These are phyloP conservation scores for Porites rus DNA, from an alignment of 92 coral and sea anemone genomes.

Conservation along the genomic window DNA sequence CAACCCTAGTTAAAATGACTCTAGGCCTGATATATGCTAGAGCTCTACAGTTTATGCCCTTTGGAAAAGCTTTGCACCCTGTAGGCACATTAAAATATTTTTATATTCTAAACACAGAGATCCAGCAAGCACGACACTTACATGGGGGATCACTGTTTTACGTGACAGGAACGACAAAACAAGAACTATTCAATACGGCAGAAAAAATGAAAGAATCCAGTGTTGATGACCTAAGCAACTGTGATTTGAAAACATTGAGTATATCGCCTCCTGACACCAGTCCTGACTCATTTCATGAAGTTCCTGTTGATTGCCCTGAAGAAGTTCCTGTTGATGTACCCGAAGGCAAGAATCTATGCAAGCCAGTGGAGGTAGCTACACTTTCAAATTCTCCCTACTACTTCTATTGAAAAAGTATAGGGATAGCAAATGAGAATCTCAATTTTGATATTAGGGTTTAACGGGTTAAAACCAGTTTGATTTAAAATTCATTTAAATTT, in stretches of 20 bases:
- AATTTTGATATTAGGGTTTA: too few species aligned
- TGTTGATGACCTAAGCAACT: conserved; percentile 79
- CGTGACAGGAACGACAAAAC: conserved; percentile 83
- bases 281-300: conserved; percentile 79
- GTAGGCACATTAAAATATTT: background rate
- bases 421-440: too few species aligned
- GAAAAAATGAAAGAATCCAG: conserved; percentile 83
- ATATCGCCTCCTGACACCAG: conserved; percentile 73
- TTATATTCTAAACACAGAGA: background rate
- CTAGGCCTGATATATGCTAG: too few species aligned
- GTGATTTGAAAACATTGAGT: conserved; percentile 59
- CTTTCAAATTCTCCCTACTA: too few species aligned
- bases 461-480: too few species aligned
- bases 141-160: conserved; percentile 85
- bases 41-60: too few species aligned
- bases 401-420: too few species aligned
- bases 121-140: conserved; percentile 34
- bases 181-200: conserved; percentile 86
- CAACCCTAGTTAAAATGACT: too few species aligned
- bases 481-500: too few species aligned
- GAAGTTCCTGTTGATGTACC: conserved; percentile 44
- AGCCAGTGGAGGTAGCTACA: background rate
- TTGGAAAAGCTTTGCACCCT: too few species aligned
- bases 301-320: conserved; percentile 86
- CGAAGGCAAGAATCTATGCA: conserved; percentile 5